Evolutionary conservation across 2,113 vertebrate genomes (phyloP), one percentile per base, ranked within the genome.

Genomic region (Spea bombifrons): DNA sequence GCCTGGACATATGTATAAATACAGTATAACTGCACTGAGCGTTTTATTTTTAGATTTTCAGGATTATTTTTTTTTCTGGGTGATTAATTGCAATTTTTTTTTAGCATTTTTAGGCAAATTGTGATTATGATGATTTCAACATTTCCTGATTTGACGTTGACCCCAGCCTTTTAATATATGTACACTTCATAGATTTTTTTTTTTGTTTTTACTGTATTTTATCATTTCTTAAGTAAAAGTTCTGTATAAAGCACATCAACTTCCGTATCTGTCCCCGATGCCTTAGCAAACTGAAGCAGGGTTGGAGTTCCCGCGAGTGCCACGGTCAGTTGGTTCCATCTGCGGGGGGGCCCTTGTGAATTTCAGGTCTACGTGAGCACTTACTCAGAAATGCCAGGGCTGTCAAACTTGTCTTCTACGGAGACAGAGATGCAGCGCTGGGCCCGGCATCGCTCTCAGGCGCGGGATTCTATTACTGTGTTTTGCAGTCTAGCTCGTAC

Each of bases 321-420:
- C 68, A 76, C 68, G 75, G 75, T 76, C 50, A 64, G 67, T 50
- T 52, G 76, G 15, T 12, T 78, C 3, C 10, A 12, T 71, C 57
- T 71, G 46, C 30, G 17, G 7, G 65, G 76, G 66, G 30, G 66
- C 30, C 46, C 57, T 47, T 61, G 57, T 30, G 52, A 8, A 8
- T 67, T 44, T 75, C 64, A 55, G 50, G 50, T 55, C 43, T 30
- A 15, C 8, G 17, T 61, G 53, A 71, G 53, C 67, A 50, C 67
- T 78, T 78, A 78, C 57, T 70, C 49, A 69, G 67, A 71, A 71
- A 69, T 71, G 57, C 55, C 76, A 65, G 5, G 44, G 57, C 76
- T 78, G 76, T 78, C 76, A 78, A 47, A 59, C 9, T 50, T 71
- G 52, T 71, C 76, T 52, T 52, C 57, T 8, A 13, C 52, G 30